Conservation (phyloP, 2,888 invertebrate genomes). For the Mesodorylaimus sp. region DNA sequence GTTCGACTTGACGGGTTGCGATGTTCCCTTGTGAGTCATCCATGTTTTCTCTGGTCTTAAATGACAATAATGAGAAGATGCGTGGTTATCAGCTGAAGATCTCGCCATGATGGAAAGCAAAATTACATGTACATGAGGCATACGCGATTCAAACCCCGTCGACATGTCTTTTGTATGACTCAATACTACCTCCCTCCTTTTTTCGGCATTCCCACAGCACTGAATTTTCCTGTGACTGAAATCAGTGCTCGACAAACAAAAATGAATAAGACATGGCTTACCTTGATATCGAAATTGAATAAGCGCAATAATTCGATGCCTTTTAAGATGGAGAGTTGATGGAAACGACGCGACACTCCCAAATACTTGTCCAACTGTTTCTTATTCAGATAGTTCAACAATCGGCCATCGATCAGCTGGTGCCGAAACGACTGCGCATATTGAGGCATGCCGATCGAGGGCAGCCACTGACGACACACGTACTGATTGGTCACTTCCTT, state of each 20-base stretch:
- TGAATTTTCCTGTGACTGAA: too few relatives aligned
- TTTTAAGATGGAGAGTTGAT: conserved; percentile 79
- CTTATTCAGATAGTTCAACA: conserved; percentile 76
- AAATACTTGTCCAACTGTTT: conserved; percentile 83
- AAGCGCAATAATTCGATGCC: conserved; percentile 75
- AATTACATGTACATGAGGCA: too few relatives aligned
- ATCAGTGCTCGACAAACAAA: background rate
- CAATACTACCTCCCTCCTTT: too few relatives aligned
- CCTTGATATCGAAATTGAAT: conserved; percentile 59
- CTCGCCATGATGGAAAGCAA: too few relatives aligned
- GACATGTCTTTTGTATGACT: too few relatives aligned
- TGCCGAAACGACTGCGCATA: conserved; percentile 70
- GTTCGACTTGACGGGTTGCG: too few relatives aligned
- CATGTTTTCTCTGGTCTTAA: too few relatives aligned
- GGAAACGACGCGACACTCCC: conserved; percentile 75
- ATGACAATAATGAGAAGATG: too few relatives aligned
- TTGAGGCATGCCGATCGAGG: conserved; percentile 73
- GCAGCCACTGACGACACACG: conserved; percentile 81
- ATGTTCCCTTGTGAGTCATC: too few relatives aligned
- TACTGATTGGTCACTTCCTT: conserved; percentile 72
- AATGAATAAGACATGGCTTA: conserved; percentile 12
- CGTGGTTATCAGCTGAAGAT: too few relatives aligned
- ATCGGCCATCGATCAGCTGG: conserved; percentile 74
- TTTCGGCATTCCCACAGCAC: too few relatives aligned
- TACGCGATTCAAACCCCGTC: too few relatives aligned